phyloP scores from a whole-genome alignment of 2,113 vertebrate species.

The Dipodomys merriami region DNA sequence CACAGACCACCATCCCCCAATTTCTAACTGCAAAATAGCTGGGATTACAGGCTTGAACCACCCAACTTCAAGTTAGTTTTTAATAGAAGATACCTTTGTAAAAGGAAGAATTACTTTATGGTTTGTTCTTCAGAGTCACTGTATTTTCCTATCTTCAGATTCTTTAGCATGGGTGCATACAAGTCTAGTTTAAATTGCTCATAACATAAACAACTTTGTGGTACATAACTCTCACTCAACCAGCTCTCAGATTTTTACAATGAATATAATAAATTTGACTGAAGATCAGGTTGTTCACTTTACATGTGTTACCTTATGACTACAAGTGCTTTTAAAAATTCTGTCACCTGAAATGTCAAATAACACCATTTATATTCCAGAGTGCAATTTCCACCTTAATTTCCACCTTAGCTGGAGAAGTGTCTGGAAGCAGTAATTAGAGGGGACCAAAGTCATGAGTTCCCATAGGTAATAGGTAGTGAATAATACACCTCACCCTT shows the following conservation, averaged over 20 bases:
- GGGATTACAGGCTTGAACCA: too few species aligned
- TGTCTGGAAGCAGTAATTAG: slow-evolving; percentile 21
- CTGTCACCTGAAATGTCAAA: background rate
- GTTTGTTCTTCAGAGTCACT: background rate
- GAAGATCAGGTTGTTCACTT: background rate
- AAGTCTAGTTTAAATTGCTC: background rate
- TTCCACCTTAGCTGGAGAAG: slow-evolving; percentile 14
- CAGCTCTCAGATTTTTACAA: background rate
- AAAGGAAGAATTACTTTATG: background rate
- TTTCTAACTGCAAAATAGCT: too few species aligned
- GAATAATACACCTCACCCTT: background rate
- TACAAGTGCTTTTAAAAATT: background rate
- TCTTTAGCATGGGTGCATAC: background rate
- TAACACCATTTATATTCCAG: slow-evolving; percentile 21
- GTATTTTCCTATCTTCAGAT: background rate
- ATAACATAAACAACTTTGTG: background rate
- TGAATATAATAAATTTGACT: background rate
- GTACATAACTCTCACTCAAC: background rate
- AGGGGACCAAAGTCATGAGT: background rate
- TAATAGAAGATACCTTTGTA: background rate
- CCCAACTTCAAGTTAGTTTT: background rate
- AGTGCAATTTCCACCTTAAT: slow-evolving; percentile 25
- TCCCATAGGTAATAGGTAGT: background rate
- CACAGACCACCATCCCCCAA: too few species aligned
- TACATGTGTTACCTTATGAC: background rate